These are phyloP conservation scores for Hemitrygon akajei DNA, from an alignment of 2,797 vertebrate genomes.

Conservation along the genomic window DNA sequence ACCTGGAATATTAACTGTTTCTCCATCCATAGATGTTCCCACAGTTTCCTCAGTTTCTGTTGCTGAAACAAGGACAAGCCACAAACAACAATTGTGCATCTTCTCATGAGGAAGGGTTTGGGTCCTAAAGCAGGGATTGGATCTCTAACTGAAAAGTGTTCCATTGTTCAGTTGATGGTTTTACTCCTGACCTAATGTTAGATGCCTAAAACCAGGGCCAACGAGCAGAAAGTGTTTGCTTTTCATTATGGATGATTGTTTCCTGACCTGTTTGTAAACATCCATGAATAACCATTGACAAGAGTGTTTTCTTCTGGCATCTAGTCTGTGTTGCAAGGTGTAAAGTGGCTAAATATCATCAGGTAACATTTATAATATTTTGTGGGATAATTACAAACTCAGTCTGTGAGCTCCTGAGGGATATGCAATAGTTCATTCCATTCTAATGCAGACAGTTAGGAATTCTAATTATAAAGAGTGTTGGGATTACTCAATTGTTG, in stretches of 20 bases:
- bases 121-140: not conserved
- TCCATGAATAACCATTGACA: not conserved
- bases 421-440: not conserved
- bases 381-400: not conserved
- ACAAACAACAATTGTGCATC: not conserved
- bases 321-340: not conserved
- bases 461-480: not conserved
- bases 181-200: not conserved
- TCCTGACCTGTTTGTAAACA: not conserved
- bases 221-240: not conserved
- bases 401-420: not conserved
- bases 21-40: too few relatives aligned
- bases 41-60: too few relatives aligned
- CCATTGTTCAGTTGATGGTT: not conserved
- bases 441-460: not conserved
- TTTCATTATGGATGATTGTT: not conserved
- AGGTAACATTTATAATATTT: not conserved
- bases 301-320: not conserved
- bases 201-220: not conserved
- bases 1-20: too few relatives aligned
- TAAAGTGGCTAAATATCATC: not conserved
- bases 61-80: not conserved
- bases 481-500: not conserved
- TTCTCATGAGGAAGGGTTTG: not conserved
- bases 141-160: too few relatives aligned